phyloP scores from a whole-genome alignment of 2,113 vertebrate genomes.

The Prionailurus bengalensis region DNA sequence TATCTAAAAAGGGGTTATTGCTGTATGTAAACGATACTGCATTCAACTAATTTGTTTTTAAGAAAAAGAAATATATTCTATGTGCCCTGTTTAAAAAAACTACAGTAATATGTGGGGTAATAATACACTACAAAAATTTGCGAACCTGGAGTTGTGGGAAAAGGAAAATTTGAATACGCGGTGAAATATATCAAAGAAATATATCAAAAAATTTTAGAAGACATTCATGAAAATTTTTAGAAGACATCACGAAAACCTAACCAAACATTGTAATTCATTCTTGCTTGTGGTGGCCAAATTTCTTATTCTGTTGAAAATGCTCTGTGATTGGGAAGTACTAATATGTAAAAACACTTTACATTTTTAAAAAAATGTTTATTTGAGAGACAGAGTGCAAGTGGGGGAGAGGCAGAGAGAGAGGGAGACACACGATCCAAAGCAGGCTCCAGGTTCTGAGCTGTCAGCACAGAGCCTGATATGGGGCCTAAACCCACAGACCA shows the following conservation, averaged over 20 bases:
- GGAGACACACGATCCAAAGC: too few species aligned
- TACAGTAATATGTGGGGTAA: neutral
- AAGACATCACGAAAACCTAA: neutral
- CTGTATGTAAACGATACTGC: neutral
- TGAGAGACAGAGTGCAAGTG: too few species aligned
- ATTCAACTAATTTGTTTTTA: neutral
- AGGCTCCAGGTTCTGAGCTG: too few species aligned
- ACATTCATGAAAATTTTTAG: neutral
- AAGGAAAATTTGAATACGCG: neutral
- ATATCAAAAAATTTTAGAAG: neutral
- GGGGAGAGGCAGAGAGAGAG: too few species aligned
- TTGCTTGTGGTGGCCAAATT: neutral
- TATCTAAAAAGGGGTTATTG: neutral
- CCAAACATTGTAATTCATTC: neutral
- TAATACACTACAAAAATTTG: neutral
- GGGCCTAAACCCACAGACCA: too few species aligned
- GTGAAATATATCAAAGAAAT: neutral
- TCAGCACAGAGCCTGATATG: too few species aligned
- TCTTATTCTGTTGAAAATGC: constrained; percentile 2
- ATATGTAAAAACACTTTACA: neutral
- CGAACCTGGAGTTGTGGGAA: neutral
- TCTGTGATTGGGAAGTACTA: neutral
- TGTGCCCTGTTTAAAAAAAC: neutral
- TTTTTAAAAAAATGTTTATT: too few species aligned
- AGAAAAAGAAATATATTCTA: neutral